A percentile compares a stretch with the other conserved stretches of the same genome.
These are phyloP conservation scores for Marcusenius ussheri DNA, from an alignment of 2,113 vertebrate genomes.

Conservation along the genomic window DNA sequence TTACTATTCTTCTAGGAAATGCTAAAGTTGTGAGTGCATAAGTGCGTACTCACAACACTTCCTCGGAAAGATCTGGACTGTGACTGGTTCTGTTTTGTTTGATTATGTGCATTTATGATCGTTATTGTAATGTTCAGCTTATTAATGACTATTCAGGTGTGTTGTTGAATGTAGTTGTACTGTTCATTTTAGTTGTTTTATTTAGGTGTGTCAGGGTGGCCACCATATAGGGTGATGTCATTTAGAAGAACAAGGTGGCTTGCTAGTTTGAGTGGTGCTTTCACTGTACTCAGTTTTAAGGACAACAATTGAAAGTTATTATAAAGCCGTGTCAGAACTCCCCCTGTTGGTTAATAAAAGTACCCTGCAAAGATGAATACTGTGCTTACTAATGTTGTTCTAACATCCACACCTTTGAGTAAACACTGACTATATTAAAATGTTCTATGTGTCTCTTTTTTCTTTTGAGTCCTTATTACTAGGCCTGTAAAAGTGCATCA, in stretches of 20 bases:
- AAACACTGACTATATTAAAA: neutral
- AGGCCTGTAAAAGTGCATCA: neutral
- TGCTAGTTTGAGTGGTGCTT: neutral
- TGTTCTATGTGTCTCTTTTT: neutral
- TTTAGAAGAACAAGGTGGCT: neutral
- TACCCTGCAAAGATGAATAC: neutral
- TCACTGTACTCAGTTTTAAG: neutral
- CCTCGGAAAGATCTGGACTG: neutral
- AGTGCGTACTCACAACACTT: neutral
- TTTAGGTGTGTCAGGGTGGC: neutral
- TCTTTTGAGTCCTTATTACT: neutral
- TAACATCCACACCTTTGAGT: neutral
- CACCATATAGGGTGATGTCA: neutral
- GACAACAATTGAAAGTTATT: neutral
- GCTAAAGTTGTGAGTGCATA: neutral
- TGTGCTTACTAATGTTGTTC: neutral
- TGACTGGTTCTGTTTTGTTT: neutral
- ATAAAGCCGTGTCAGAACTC: neutral
- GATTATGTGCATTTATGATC: neutral
- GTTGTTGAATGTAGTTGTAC: neutral
- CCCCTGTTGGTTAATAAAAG: neutral
- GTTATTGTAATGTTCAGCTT: neutral
- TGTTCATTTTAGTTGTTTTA: neutral
- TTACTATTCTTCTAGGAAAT: neutral
- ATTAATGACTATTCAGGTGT: neutral